phyloP scores from a whole-genome alignment of 2,888 invertebrate genomes.

The Nudaria mundana region DNA sequence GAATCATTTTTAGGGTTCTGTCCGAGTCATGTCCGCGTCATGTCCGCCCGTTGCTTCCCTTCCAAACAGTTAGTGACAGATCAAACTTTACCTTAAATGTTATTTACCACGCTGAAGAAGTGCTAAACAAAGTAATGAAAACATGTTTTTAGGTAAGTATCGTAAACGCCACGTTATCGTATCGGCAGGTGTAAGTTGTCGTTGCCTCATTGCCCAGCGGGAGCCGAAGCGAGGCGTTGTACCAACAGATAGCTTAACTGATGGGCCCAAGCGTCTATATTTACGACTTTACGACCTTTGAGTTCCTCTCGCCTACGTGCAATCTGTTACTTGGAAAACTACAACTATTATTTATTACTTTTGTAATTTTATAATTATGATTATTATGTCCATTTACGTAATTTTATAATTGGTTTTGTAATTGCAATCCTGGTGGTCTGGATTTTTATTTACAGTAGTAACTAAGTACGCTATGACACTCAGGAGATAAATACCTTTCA shows the following conservation, averaged over 20 bases:
- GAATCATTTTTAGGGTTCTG: too few species aligned
- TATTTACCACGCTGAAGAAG: too few species aligned
- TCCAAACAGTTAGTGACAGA: too few species aligned
- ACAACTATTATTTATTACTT: neutral
- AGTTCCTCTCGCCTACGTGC: constrained; percentile 34
- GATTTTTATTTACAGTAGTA: neutral
- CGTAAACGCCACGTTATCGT: constrained; percentile 13
- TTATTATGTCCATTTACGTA: neutral
- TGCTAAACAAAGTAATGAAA: too few species aligned
- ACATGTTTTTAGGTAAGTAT: neutral
- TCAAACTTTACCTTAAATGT: too few species aligned
- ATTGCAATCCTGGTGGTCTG: neutral
- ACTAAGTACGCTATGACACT: neutral
- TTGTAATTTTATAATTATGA: neutral
- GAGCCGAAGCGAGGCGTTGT: constrained; percentile 52
- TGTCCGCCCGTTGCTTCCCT: too few species aligned
- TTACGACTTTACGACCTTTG: constrained; percentile 47
- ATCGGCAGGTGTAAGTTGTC: constrained; percentile 26
- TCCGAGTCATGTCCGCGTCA: too few species aligned
- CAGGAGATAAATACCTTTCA: too few species aligned
- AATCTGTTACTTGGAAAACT: neutral
- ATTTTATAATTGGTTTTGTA: neutral
- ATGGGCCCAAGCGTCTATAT: constrained; percentile 46
- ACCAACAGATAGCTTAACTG: constrained; percentile 60
- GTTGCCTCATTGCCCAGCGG: constrained; percentile 53